Base-by-base conservation (phyloP, 2,113 vertebrate species). In the Thermophis baileyi region DNA sequence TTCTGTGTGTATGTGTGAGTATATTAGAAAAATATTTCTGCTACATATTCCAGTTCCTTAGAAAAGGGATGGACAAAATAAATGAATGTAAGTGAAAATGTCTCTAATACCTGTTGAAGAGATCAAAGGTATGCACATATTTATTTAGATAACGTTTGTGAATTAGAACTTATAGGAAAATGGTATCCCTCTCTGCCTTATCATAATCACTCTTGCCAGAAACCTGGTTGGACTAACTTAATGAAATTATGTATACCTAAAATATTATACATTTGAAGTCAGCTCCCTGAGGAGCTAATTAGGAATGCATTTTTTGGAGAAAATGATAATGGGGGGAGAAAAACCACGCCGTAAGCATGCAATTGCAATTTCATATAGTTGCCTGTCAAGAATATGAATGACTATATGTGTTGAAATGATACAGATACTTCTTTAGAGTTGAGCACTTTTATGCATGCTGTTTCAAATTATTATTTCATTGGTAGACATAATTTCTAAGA, bases 211-310 rank as follows among this genome's bases (percentile, higher is more conserved):
- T 55, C 89, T 25, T 95, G 92, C 92, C 93, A 96, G 91, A 91
- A 91, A 0, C 4, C n/a, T 81, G 60, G 90, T 93, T 95, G 89
- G 90, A 55, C 11, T 50, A 69, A 60, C 3, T 0, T n/a, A 87
- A 30, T 93, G 95, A 96, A 87, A 89, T 88, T 95, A 60, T 0
- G 91, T 91, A 95, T 93, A 47, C 49, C 2, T 50, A 81, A 90
- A 95, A 96, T 96, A 96, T 35, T 88, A 94, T 94, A 95, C 93
- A 0, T 94, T 74, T 85, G 89, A 51, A 93, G 92, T 89, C 16
- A 47, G 14, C 91, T 24, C 92, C 53, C 93, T 55, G n/a, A 91
- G 51, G 46, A 57, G 0, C 46, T 74, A 89, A 0, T 94, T 94
- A 88, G 47, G 93, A 4, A 89, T 20, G 25, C 63, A 24, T 51